Evolutionary conservation across 2,113 vertebrate species (phyloP), one percentile per base, ranked within the genome.

Genomic region (Crotalus tigris): DNA sequence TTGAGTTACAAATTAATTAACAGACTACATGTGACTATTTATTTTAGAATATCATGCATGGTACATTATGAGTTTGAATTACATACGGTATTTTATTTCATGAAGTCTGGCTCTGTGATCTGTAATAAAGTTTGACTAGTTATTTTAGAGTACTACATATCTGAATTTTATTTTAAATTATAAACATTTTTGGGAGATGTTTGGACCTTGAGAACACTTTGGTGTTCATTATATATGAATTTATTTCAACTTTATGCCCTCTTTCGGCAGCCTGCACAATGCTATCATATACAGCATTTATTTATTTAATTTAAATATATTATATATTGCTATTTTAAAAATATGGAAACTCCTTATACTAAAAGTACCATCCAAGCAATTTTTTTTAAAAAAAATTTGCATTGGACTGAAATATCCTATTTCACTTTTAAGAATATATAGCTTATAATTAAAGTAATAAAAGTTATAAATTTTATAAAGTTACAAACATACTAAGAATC

Each of bases 261-360:
- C 33, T 93, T 91, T 23, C 6, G 93, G 15, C 0, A 93, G 17
- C 85, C 94, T 55, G 92, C 55, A 95, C 1, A 93, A 10, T 94
- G 81, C 57, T 0, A 0, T 21, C 23, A 17, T 4, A 17, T 24
- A 90, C 8, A 90, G 88, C 49, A 51, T 8, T 1, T 54, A 55
- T 55, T 55, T 55, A 55, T 55, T 55, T 55, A 55, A 55, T 55
- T 55, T 55, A 55, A 55, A 55, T 55, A 55, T 55, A 15, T 55
- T 54, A 55, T 55, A 55, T 15, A 55, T 15, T 55, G 12, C 54
- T 55, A 55, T 55, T 55, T 55, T 55, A 55, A 55, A 55, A 55
- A 55, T 55, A 55, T 17, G 15, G 15, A 55, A 15, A 17, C 54
- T 55, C 54, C 54, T 55, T 55, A 46, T 46, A 46, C 46, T 46